phyloP scores from a whole-genome alignment of 2,113 vertebrate genomes.

The Tringa solitaria region DNA sequence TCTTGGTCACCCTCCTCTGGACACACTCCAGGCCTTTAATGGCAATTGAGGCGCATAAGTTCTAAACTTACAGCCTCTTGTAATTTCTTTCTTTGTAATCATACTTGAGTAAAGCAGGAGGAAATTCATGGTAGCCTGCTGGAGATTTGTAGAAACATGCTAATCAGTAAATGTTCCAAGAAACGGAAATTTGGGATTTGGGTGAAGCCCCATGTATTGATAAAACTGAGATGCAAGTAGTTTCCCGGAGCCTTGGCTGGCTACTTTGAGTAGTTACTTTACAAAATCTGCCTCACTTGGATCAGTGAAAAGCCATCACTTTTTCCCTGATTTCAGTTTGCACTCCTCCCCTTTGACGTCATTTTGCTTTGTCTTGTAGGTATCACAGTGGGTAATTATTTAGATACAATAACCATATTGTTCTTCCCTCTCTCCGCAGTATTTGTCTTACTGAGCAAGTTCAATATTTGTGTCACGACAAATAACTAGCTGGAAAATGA shows the following conservation, averaged over 20 bases:
- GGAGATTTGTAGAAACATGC: background rate
- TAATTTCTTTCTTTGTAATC: background rate
- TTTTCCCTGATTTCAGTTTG: background rate
- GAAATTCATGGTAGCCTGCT: background rate
- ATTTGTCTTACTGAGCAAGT: background rate
- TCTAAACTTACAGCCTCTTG: background rate
- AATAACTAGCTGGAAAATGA: background rate
- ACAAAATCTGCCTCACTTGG: background rate
- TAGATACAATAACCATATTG: background rate
- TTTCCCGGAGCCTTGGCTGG: background rate
- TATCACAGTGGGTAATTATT: background rate
- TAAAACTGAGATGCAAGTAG: background rate
- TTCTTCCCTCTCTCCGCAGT: background rate
- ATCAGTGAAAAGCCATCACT: background rate
- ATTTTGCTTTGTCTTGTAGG: background rate
- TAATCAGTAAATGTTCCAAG: background rate
- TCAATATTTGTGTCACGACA: constrained; percentile 2
- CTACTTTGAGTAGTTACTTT: background rate
- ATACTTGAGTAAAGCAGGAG: background rate
- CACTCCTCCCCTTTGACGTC: background rate
- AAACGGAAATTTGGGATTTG: background rate
- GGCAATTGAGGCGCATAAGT: background rate
- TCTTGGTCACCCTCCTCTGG: background rate
- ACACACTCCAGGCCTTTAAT: background rate
- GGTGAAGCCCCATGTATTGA: background rate